Base-by-base conservation (phyloP, 2,797 vertebrate genomes). In the Sebastes trivittatus region DNA sequence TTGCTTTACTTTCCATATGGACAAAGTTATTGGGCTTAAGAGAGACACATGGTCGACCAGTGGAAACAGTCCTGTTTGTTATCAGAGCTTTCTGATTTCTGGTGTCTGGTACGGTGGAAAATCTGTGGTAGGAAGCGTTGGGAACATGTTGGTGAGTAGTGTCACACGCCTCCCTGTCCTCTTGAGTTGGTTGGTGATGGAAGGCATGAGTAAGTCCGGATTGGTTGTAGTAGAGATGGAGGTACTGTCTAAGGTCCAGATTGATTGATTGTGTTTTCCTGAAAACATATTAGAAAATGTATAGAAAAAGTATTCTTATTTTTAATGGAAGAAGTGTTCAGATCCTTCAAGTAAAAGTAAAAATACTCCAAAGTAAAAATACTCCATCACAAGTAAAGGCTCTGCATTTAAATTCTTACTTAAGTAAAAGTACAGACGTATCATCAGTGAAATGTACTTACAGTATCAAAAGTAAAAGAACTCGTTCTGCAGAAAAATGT, bases 141-240 rank as follows among this genome's bases (percentile, higher is more conserved):
- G 87, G 90, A 93, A 90, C 81, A 2, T 54, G 79, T 73, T 66
- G 60, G 72, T 1, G 30, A 36, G 56, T 52, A 11, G 76, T 63
- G 83, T 92, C 91, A 77, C 92, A 94, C 87, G 77, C 89, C 85
- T 88, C 81, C 73, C 36, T 80, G 63, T 72, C 11, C 74, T 63
- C 58, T 13, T 4, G n/a, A 63, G 59, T 18, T 27, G n/a, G 56
- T 23, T 27, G 14, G 13, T 36, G 82, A 77, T 87, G 79, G 80
- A 86, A 80, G 46, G 29, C 66, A 27, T 72, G 78, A 88, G 63
- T 87, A 77, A 81, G 64, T 38, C 1, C 7, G 4, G 42, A 70
- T 75, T 49, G 49, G 36, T 32, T 46, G 10, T 10, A 60, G 20
- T 11, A 8, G 58, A 73, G 72, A 81, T 54, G 38, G n/a, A 49